Conservation (phyloP, 2,113 vertebrate species). For the Polypterus senegalus region DNA sequence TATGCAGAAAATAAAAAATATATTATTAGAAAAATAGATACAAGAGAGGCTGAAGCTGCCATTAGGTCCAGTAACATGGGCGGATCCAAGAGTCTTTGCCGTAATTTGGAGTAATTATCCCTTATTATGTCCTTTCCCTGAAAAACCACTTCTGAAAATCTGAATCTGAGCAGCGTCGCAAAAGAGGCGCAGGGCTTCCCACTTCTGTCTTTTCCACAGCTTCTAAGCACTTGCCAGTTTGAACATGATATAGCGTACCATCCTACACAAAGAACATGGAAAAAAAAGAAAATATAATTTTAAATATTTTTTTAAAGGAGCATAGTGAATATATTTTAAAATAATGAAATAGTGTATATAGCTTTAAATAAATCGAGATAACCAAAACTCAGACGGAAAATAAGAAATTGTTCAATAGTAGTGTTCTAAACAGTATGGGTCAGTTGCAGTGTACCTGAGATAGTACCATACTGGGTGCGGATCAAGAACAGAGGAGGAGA, state of each 20-base stretch:
- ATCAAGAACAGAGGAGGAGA: too few species aligned
- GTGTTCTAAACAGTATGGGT: too few species aligned
- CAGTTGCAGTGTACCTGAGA: too few species aligned
- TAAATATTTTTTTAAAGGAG: not conserved
- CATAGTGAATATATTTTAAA: not conserved
- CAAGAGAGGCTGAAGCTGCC: constrained; percentile 1
- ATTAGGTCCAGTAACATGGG: not conserved
- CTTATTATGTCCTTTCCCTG: constrained; percentile 47
- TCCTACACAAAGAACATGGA: constrained; percentile 50
- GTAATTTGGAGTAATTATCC: not conserved
- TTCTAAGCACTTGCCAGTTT: constrained; percentile 71
- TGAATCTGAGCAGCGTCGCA: constrained; percentile 58
- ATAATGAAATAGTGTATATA: too few species aligned
- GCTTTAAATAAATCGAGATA: too few species aligned
- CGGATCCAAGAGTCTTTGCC: too few species aligned
- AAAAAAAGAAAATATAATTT: constrained; percentile 9
- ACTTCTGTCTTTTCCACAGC: constrained; percentile 42
- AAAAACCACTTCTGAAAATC: constrained; percentile 82
- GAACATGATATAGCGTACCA: constrained; percentile 59
- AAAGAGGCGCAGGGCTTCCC: constrained; percentile 51
- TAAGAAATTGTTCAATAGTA: too few species aligned
- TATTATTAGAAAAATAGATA: not conserved
- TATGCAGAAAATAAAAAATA: not conserved
- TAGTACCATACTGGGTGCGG: too few species aligned
- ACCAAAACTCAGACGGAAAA: too few species aligned